These are phyloP conservation scores for Euzophera pinguis DNA, from an alignment of 2,888 invertebrate genomes.

Conservation along the genomic window DNA sequence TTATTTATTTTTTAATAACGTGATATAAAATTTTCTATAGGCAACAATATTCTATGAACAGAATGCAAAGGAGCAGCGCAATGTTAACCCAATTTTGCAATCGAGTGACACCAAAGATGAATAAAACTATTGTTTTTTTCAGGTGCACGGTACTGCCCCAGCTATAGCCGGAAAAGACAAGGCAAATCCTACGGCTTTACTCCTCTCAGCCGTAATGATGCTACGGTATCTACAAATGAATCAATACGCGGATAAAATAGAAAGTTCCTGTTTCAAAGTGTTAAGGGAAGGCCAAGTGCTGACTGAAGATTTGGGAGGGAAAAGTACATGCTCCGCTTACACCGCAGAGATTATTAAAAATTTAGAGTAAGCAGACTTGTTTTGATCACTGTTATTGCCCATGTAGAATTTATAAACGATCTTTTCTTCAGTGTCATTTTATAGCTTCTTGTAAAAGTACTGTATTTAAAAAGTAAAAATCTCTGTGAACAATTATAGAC, in stretches of 20 bases:
- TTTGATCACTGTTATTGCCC: constrained; percentile 12
- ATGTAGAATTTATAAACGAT: neutral
- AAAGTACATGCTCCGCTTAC: constrained; percentile 94
- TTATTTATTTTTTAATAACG: too few species aligned
- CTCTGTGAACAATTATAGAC: too few species aligned
- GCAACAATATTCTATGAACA: too few species aligned
- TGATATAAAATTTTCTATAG: too few species aligned
- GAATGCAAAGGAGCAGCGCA: too few species aligned
- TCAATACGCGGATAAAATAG: constrained; percentile 87
- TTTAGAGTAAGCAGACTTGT: constrained; percentile 31
- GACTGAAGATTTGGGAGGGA: constrained; percentile 97
- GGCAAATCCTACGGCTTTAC: constrained; percentile 98
- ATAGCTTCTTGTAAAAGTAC: neutral
- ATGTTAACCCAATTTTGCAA: too few species aligned
- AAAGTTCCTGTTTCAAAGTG: constrained; percentile 90
- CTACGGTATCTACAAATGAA: constrained; percentile 91
- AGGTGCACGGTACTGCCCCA: constrained; percentile 98
- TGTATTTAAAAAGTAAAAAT: too few species aligned
- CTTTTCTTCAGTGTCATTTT: neutral
- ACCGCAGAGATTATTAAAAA: constrained; percentile 89
- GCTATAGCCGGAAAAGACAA: constrained; percentile 98
- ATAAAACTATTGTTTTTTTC: constrained; percentile 15
- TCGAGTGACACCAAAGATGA: neutral
- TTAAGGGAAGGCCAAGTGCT: constrained; percentile 90
- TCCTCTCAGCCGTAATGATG: constrained; percentile 99